Conservation (phyloP, 1,140 invertebrate genomes). For the Berghia stephanieae region DNA sequence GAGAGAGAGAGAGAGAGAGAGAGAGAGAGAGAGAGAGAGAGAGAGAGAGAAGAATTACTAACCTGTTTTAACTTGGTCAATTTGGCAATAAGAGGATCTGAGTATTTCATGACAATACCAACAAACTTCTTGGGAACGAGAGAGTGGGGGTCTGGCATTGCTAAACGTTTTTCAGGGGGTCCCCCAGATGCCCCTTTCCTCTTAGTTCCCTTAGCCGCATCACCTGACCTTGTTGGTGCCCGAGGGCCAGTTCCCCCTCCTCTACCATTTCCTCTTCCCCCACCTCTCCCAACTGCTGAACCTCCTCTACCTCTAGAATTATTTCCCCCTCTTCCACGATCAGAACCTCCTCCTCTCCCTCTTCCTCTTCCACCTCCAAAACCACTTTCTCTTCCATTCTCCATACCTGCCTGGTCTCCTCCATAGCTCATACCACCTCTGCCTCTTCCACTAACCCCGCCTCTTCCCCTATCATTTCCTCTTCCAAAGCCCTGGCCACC, state of each 20-base stretch:
- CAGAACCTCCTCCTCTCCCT: too few species aligned
- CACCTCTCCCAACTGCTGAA: neutral
- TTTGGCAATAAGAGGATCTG: slow-evolving; percentile 10
- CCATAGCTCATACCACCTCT: too few species aligned
- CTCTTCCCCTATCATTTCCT: too few species aligned
- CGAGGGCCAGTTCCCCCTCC: too few species aligned
- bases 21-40: neutral
- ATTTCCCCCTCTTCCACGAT: too few species aligned
- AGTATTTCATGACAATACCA: neutral
- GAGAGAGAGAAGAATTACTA: neutral
- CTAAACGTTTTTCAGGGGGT: neutral
- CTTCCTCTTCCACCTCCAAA: too few species aligned
- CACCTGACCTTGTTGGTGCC: too few species aligned
- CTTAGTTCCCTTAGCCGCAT: too few species aligned
- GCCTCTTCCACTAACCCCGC: too few species aligned
- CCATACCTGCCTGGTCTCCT: too few species aligned
- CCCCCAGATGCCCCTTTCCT: neutral
- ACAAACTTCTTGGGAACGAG: slow-evolving; percentile 19
- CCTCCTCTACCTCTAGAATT: neutral
- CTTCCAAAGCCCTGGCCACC: too few species aligned
- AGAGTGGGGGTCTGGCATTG: neutral
- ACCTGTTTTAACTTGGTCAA: slow-evolving; percentile 23
- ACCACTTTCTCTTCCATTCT: too few species aligned
- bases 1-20: neutral
- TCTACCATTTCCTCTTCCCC: neutral